Percentiles rank a stretch among this genome's conserved stretches.
These are phyloP conservation scores for Scomberomorus guttatus DNA, from an alignment of 2,797 vertebrate genomes.

Conservation along the genomic window DNA sequence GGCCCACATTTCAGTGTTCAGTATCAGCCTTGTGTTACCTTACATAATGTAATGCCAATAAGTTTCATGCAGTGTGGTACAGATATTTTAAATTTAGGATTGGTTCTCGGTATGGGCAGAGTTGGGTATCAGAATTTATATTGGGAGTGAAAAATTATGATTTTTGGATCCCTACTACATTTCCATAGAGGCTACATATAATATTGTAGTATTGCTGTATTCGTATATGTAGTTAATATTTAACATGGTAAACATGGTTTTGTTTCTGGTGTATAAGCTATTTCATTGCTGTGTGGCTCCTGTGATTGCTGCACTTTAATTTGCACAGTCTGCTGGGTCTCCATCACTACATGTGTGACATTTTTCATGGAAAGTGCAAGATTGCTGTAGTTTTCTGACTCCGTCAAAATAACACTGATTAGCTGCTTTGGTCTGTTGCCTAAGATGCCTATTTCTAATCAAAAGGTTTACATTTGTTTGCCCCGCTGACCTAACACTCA, in stretches of 20 bases:
- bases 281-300: not conserved
- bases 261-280: not conserved
- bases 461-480: constrained; percentile 61
- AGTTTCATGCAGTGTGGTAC: too few relatives aligned
- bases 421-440: constrained; percentile 25
- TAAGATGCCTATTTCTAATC: constrained; percentile 43
- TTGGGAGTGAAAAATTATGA: too few relatives aligned
- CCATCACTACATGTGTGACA: constrained; percentile 3
- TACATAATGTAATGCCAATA: too few relatives aligned
- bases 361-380: constrained; percentile 1
- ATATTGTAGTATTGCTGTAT: not conserved
- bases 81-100: too few relatives aligned
- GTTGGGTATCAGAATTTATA: too few relatives aligned
- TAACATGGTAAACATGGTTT: not conserved
- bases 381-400: constrained; percentile 12
- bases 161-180: not conserved
- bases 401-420: constrained; percentile 30
- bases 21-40: too few relatives aligned
- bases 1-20: too few relatives aligned
- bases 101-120: too few relatives aligned
- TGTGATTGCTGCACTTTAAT: not conserved
- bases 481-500: constrained; percentile 45
- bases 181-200: not conserved
- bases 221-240: not conserved
- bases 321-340: not conserved